Conservation (phyloP, 2,113 vertebrate species). For the Alectura lathami region DNA sequence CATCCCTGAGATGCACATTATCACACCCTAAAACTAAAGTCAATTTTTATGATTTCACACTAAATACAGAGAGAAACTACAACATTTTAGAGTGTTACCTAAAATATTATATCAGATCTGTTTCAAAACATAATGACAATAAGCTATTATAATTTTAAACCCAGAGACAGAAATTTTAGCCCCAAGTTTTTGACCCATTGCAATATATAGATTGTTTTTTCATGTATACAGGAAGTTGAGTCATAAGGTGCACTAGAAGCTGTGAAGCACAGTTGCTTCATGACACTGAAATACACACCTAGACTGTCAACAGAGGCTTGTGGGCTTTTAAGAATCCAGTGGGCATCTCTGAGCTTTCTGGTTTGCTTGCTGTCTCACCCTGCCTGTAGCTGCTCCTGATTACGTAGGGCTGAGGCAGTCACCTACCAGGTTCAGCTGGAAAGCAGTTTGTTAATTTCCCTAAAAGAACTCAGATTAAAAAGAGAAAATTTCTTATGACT, state of each 20-base stretch:
- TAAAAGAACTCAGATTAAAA: neutral
- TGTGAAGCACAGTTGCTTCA: neutral
- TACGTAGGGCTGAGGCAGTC: neutral
- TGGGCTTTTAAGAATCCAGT: fast-evolving
- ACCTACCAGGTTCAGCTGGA: neutral
- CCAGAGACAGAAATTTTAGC: neutral
- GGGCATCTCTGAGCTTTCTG: neutral
- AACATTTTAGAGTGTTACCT: neutral
- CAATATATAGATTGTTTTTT: neutral
- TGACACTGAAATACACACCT: neutral
- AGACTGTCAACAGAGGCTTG: neutral
- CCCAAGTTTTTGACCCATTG: neutral
- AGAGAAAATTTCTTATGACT: neutral
- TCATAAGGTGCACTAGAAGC: neutral
- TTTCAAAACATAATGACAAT: neutral
- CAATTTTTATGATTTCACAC: neutral
- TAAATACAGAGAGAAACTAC: neutral
- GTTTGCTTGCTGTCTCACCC: neutral
- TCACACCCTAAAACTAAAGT: neutral
- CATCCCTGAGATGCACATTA: neutral
- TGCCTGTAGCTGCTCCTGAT: neutral
- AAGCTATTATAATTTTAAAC: neutral
- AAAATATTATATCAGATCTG: neutral
- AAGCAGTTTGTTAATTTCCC: neutral
- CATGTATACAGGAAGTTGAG: fast-evolving